Percentiles rank a stretch among this genome's conserved stretches.
These are phyloP conservation scores for Prunella strophiata DNA, from an alignment of 2,797 vertebrate genomes.

Conservation along the genomic window DNA sequence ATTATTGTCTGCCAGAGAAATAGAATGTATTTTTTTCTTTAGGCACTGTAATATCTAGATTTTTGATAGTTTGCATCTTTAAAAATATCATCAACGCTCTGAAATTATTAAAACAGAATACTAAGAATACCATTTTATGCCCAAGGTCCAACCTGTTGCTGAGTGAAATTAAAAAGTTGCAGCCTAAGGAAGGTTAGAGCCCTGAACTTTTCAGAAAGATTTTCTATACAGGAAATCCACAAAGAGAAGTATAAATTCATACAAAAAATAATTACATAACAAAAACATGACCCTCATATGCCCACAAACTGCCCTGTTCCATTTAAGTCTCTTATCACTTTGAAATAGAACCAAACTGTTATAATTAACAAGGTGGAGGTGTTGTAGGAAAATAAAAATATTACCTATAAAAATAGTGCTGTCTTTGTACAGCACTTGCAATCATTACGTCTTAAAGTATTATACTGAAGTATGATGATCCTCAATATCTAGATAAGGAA, in stretches of 20 bases:
- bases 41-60: background rate
- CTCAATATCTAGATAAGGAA: background rate
- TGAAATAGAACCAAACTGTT: background rate
- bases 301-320: background rate
- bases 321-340: background rate
- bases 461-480: background rate
- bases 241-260: background rate
- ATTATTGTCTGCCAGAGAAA: background rate
- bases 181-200: background rate
- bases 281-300: background rate
- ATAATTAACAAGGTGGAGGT: background rate
- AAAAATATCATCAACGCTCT: background rate
- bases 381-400: background rate
- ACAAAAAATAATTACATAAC: background rate
- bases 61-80: background rate
- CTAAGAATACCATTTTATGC: background rate
- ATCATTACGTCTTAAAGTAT: background rate
- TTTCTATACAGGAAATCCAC: background rate
- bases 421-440: background rate
- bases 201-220: background rate
- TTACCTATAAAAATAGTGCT: background rate
- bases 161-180: background rate
- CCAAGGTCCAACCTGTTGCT: background rate
- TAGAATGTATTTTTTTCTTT: background rate
- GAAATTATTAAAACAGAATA: background rate